Percentiles rank a stretch among this genome's conserved stretches.
phyloP scores from a whole-genome alignment of 2,888 invertebrate species.

The Podabrus alpinus region DNA sequence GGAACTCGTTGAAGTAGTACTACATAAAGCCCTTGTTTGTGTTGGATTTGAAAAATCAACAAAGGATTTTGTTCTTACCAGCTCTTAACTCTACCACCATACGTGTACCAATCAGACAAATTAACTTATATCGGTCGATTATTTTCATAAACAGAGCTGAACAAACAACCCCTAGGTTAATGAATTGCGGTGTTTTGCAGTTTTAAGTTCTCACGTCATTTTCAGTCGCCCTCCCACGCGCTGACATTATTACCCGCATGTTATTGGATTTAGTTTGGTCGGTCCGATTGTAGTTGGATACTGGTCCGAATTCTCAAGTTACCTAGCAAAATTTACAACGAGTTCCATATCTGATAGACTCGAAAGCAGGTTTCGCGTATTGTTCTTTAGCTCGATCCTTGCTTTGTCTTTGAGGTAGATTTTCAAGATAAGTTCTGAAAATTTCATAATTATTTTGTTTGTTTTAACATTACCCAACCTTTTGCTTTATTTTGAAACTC shows the following conservation, averaged over 20 bases:
- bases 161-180: conserved; percentile 38
- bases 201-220: conserved; percentile 35
- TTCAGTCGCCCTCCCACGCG: conserved; percentile 42
- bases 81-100: conserved; percentile 31
- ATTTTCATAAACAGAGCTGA: conserved; percentile 35
- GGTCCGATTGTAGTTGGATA: conserved; percentile 47
- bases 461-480: background rate
- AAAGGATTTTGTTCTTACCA: conserved; percentile 3
- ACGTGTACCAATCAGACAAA: conserved; percentile 31
- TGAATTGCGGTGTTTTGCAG: conserved; percentile 35
- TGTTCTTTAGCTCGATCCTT: conserved; percentile 19
- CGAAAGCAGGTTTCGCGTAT: conserved; percentile 27
- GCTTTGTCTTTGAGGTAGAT: conserved; percentile 5
- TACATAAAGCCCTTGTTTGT: background rate
- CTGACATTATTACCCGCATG: conserved; percentile 37
- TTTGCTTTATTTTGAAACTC: background rate
- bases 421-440: conserved; percentile 19
- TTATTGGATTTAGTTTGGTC: conserved; percentile 40
- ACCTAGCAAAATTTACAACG: conserved; percentile 33
- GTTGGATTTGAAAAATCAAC: conserved; percentile 13
- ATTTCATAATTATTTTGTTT: conserved; percentile 17
- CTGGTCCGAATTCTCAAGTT: conserved; percentile 41
- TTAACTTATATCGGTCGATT: conserved; percentile 28
- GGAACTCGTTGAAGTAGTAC: background rate
- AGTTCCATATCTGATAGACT: conserved; percentile 27